Conservation (phyloP, 2,797 vertebrate species). For the Argentina silus region DNA sequence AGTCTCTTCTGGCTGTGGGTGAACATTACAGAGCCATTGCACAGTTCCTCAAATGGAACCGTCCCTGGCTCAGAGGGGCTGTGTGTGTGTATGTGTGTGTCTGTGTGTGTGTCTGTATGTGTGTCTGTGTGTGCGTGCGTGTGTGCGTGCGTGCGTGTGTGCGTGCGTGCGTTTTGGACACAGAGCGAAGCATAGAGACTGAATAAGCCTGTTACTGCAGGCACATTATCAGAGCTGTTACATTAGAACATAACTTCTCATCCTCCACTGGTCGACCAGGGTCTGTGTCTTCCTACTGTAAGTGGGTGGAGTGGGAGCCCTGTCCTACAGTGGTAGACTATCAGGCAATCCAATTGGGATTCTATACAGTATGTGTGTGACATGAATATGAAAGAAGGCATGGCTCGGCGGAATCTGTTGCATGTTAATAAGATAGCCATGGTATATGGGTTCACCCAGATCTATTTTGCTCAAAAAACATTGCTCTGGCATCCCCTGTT, state of each 20-base stretch:
- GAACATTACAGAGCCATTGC: conserved; percentile 37
- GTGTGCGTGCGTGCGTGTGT: background rate
- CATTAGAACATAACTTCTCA: conserved; percentile 46
- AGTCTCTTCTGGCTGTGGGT: conserved; percentile 36
- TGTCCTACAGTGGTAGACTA: conserved; percentile 8
- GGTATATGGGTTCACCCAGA: background rate
- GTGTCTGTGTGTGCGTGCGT: background rate
- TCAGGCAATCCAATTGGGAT: too few relatives aligned
- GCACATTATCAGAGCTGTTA: conserved; percentile 49
- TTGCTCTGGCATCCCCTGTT: conserved; percentile 50
- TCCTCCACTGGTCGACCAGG: too few relatives aligned
- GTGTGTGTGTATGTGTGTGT: background rate
- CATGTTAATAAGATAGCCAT: background rate
- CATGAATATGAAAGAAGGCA: too few relatives aligned
- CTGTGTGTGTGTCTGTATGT: conserved; percentile 12
- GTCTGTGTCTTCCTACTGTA: too few relatives aligned
- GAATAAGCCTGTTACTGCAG: conserved; percentile 52
- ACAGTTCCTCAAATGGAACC: conserved; percentile 12
- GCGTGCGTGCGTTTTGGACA: conserved; percentile 11
- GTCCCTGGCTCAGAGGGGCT: background rate
- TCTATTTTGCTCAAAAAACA: conserved; percentile 26
- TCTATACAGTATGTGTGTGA: too few relatives aligned
- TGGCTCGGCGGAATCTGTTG: too few relatives aligned
- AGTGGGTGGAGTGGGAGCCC: too few relatives aligned
- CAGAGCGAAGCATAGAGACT: conserved; percentile 17